Evolutionary conservation across 1,140 invertebrate genomes (phyloP).

Genomic region (Plodia interpunctella): DNA sequence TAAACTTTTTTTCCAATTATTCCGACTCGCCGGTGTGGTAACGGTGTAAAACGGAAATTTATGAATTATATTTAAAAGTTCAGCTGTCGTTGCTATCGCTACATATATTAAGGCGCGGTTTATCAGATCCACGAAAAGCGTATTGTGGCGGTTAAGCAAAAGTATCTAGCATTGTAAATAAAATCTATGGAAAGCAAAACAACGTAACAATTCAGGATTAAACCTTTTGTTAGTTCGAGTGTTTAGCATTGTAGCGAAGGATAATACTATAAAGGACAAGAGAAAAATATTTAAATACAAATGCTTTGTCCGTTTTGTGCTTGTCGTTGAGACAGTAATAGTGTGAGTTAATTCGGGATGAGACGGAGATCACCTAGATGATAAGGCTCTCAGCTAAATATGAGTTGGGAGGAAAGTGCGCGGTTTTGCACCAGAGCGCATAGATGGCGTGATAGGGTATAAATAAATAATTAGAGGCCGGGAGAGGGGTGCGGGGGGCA

Average conservation of each 20-base stretch:
- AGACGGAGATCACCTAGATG: slow-evolving; percentile 56
- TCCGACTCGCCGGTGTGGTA: slow-evolving; percentile 39
- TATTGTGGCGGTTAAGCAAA: not conserved
- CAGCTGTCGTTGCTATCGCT: slow-evolving; percentile 5
- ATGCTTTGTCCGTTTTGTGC: not conserved
- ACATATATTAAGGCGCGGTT: slow-evolving; percentile 13
- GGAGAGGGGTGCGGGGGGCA: slow-evolving; percentile 33
- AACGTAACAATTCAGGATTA: slow-evolving; percentile 3
- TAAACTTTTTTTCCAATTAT: slow-evolving; percentile 63
- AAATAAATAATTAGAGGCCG: slow-evolving; percentile 74
- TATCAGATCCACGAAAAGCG: slow-evolving; percentile 16
- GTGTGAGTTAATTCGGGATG: slow-evolving; percentile 30
- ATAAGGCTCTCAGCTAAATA: slow-evolving; percentile 64
- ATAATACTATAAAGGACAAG: slow-evolving; percentile 5
- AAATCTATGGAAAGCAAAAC: slow-evolving; percentile 8
- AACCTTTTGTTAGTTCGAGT: not conserved
- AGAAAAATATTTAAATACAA: slow-evolving; percentile 16
- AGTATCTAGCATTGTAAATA: slow-evolving; percentile 8
- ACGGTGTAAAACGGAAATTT: slow-evolving; percentile 61
- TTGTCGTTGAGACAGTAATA: slow-evolving; percentile 12
- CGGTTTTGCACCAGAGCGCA: slow-evolving; percentile 64
- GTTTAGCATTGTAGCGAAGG: not conserved
- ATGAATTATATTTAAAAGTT: slow-evolving; percentile 31
- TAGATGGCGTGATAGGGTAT: slow-evolving; percentile 67
- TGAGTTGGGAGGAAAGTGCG: slow-evolving; percentile 52